phyloP scores from a whole-genome alignment of 2,888 invertebrate genomes.

The Tiliacea citrago region DNA sequence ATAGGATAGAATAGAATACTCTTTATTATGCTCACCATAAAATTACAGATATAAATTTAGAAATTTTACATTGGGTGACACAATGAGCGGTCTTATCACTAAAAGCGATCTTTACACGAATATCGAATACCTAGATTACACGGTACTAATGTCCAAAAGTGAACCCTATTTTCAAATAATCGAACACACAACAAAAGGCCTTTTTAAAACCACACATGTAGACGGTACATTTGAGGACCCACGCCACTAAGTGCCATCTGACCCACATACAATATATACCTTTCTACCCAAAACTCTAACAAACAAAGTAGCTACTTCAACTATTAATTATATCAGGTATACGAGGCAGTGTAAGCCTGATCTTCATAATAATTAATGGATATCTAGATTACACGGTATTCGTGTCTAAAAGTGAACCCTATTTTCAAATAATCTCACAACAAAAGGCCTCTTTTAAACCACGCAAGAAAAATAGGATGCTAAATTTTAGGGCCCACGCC shows the following conservation, averaged over 20 bases:
- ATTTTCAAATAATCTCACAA: no score
- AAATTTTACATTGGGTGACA: no score
- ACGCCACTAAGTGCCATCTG: constrained; percentile 29
- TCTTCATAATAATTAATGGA: no score
- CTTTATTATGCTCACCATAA: no score
- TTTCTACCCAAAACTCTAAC: constrained; percentile 21
- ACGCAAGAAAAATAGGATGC: not conserved
- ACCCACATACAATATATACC: constrained; percentile 24
- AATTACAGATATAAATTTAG: no score
- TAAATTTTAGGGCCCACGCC: constrained; percentile 22
- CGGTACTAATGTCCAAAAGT: not conserved
- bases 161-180: not conserved
- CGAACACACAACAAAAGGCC: not conserved
- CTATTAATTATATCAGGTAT: constrained; percentile 65
- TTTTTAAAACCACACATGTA: not conserved
- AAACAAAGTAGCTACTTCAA: constrained; percentile 50
- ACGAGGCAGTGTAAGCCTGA: constrained; percentile 3
- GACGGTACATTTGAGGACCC: constrained; percentile 13
- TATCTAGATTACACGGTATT: no score
- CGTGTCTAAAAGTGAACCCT: no score
- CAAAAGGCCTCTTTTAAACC: no score
- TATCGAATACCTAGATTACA: no score
- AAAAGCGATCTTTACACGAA: no score
- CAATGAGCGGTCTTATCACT: no score
- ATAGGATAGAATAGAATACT: no score